Evolutionary conservation across 2,113 vertebrate genomes (phyloP).

Genomic region (Lasiurus borealis): DNA sequence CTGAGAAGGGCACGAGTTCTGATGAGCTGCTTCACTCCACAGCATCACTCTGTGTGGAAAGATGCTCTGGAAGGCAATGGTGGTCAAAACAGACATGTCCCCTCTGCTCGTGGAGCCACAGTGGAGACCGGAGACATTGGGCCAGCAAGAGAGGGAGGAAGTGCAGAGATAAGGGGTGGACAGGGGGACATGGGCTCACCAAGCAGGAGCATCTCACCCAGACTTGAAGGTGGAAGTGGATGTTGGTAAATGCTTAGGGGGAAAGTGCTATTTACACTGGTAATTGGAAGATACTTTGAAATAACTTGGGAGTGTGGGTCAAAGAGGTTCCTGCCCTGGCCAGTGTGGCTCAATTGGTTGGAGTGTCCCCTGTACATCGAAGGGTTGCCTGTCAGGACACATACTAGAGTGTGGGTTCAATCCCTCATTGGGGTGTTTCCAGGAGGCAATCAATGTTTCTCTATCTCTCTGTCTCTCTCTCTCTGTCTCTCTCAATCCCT

Average conservation of each 20-base stretch:
- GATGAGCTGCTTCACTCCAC: neutral
- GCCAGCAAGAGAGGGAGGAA: neutral
- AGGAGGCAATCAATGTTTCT: neutral
- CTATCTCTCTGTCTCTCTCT: no score
- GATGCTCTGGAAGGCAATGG: neutral
- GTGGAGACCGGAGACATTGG: neutral
- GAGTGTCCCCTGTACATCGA: neutral
- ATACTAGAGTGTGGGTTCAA: neutral
- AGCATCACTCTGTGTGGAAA: neutral
- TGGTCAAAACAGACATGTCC: neutral
- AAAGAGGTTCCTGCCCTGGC: neutral
- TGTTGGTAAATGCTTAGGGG: neutral
- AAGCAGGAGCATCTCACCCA: neutral
- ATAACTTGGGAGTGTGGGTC: neutral
- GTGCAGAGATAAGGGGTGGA: no score
- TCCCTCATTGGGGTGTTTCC: neutral
- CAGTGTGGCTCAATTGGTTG: neutral
- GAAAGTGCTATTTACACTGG: neutral
- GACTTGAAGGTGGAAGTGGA: neutral
- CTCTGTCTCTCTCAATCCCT: no score
- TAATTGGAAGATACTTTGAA: neutral
- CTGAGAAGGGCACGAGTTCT: neutral
- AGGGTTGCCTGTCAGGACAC: neutral
- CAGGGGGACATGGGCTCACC: rapidly evolving
- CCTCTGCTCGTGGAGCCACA: neutral